Base-by-base conservation (phyloP, 2,888 invertebrate species). In the Amitus sp. region DNA sequence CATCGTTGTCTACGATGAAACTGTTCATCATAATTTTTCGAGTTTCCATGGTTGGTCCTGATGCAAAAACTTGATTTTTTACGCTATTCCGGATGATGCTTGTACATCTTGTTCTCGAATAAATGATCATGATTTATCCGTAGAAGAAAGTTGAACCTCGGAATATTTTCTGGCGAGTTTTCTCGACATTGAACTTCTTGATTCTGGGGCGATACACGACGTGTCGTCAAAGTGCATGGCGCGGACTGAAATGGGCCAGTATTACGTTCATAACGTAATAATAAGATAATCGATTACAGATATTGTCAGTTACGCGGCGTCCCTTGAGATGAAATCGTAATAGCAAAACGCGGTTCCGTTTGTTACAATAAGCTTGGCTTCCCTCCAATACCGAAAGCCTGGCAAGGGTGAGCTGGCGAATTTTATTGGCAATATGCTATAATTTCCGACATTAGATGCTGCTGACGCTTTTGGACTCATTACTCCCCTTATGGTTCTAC, bases 371-470 rank as follows among this genome's bases (percentile, higher is more conserved):
- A 80, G 73, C 74, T 68, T 64, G 63, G 61, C 60, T 62, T 47
- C 63, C 67, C 66, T 61, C 55, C 57, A 54, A 64, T 55, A 48
- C 59, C 59, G 48, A 59, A 55, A 61, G 70, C 69, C 67, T 68
- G 71, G 61, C 66, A 71, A 68, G 75, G 73, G 72, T 69, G 68
- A 70, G 69, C 70, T 73, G 67, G 68, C 70, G 71, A 75, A 78
- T 80, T 82, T 82, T 82, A 82, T 82, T 82, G 81, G 76, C 82
- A 82, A 82, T 82, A 82, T 82, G 80, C 82, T 79, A 82, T 82
- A 81, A 81, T 82, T 82, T 73, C 76, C 71, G 75, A 80, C 80
- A 81, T 82, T 82, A 81, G 82, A 80, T 71, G 79, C 80, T 74
- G 78, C 78, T 80, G 82, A 80, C 80, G 81, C 81, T 78, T 76